phyloP scores from a whole-genome alignment of 1,140 invertebrate genomes.

The Achatina immaculata region DNA sequence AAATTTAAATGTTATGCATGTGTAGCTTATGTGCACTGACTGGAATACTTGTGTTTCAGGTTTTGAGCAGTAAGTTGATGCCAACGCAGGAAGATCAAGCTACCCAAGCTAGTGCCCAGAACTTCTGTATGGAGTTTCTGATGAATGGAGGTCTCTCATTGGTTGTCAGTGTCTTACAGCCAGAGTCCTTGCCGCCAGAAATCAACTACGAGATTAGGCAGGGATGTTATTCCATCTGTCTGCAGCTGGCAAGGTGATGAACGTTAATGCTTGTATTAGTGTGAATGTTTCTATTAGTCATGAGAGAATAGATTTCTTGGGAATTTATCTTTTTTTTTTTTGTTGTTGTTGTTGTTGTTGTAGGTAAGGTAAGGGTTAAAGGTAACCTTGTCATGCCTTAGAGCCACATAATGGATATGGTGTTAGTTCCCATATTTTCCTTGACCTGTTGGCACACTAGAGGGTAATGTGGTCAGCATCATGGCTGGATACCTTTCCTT shows the following conservation, averaged over 20 bases:
- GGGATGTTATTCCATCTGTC: slow-evolving; percentile 73
- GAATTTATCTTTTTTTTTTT: too few species aligned
- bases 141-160: slow-evolving; percentile 71
- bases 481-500: too few species aligned
- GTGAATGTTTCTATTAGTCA: background rate
- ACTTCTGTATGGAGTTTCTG: slow-evolving; percentile 73
- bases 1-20: too few species aligned
- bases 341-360: too few species aligned
- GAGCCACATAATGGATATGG: too few species aligned
- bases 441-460: too few species aligned
- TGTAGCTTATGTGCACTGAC: too few species aligned
- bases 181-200: slow-evolving; percentile 71
- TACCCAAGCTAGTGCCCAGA: slow-evolving; percentile 64
- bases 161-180: slow-evolving; percentile 72
- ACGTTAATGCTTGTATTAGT: slow-evolving; percentile 9
- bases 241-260: slow-evolving; percentile 71
- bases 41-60: slow-evolving; percentile 61
- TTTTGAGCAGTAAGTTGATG: slow-evolving; percentile 74
- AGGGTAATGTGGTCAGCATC: too few species aligned
- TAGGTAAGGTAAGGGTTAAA: too few species aligned
- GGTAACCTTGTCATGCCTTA: too few species aligned
- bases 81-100: slow-evolving; percentile 68
- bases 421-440: too few species aligned
- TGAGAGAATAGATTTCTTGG: too few species aligned
- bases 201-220: slow-evolving; percentile 73